A percentile compares a stretch with the other conserved stretches of the same genome.
These are phyloP conservation scores for Drosophila ohnishii DNA, from an alignment of 1,140 invertebrate genomes.

Conservation along the genomic window DNA sequence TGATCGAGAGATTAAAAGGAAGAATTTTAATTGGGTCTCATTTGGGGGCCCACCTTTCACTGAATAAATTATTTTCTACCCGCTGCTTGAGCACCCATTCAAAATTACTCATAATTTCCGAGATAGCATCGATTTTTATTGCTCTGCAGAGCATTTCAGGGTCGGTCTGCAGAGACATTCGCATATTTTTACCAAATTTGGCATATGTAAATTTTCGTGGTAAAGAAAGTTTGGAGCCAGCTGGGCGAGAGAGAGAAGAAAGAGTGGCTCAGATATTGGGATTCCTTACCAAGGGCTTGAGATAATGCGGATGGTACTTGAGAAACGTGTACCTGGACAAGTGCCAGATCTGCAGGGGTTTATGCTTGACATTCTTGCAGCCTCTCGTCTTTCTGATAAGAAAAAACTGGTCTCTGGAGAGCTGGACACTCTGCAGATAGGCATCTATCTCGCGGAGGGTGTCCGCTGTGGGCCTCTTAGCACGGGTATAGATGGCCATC, in stretches of 20 bases:
- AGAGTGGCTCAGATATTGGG: slow-evolving; percentile 50
- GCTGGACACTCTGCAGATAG: slow-evolving; percentile 32
- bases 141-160: slow-evolving; percentile 8
- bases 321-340: slow-evolving; percentile 48
- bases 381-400: slow-evolving; percentile 11
- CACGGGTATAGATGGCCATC: slow-evolving; percentile 52
- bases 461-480: slow-evolving; percentile 4
- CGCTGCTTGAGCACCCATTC: slow-evolving; percentile 3
- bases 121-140: not conserved
- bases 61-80: slow-evolving; percentile 11
- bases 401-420: slow-evolving; percentile 16
- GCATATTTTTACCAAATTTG: slow-evolving; percentile 58
- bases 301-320: slow-evolving; percentile 57
- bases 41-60: slow-evolving; percentile 26
- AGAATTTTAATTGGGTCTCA: slow-evolving; percentile 13
- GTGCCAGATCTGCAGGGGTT: slow-evolving; percentile 49
- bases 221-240: slow-evolving; percentile 60
- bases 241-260: slow-evolving; percentile 12
- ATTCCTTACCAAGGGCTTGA: slow-evolving; percentile 55
- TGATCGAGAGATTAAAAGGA: slow-evolving; percentile 8
- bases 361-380: slow-evolving; percentile 16
- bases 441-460: slow-evolving; percentile 6
- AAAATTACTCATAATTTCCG: slow-evolving; percentile 1
- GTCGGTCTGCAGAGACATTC: slow-evolving; percentile 24
- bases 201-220: slow-evolving; percentile 55